Evolutionary conservation across 2,113 vertebrate species (phyloP), one percentile per base, ranked within the genome.

Genomic region (Bucco capensis): DNA sequence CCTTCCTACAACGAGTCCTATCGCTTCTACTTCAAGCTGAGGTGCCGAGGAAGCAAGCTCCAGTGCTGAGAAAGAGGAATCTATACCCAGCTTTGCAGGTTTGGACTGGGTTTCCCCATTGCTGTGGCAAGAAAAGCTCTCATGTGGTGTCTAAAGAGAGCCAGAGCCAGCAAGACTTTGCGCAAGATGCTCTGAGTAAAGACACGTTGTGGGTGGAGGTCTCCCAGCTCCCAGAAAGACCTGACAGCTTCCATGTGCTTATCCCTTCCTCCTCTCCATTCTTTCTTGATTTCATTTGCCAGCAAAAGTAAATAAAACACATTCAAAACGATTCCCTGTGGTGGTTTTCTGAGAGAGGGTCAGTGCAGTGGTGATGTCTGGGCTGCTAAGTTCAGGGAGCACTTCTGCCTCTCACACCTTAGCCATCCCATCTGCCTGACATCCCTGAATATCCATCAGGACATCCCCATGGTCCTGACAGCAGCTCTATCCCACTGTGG

Each of bases 1-100:
- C 35, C 7, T 5, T 97, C 96, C 91, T 97, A 97, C 14, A 93
- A 96, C 57, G 50, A 22, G 1, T 95, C 88, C 93, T 96, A 96
- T 92, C 88, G 75, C 91, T 96, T 97, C 96, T 93, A 86, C 44
- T 84, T 81, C 86, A 94, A 77, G 73, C 72, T 83, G 91, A 83
- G 64, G 9, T 96, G 97, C 28, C 70, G 54, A 54, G 66, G 80
- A 8, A 69, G 2, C 11, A 85, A 86, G 12, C 90, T 82, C 8
- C 82, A 76, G 65, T 97, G 97, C 93, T 97, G 95, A 94, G 18
- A 30, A n/a, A 22, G 40, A 7, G 27, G 11, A 7, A 49, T 4
- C 50, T n/a, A n/a, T 51, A 9, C 8, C 3, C 17, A 0, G 5
- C 40, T 8, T 5, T 42, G 22, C 19, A 8, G n/a, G 8, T 70